A percentile compares a stretch with the other conserved stretches of the same genome.
Evolutionary conservation across 2,888 invertebrate genomes (phyloP).

Genomic region (Drosophila borealis): DNA sequence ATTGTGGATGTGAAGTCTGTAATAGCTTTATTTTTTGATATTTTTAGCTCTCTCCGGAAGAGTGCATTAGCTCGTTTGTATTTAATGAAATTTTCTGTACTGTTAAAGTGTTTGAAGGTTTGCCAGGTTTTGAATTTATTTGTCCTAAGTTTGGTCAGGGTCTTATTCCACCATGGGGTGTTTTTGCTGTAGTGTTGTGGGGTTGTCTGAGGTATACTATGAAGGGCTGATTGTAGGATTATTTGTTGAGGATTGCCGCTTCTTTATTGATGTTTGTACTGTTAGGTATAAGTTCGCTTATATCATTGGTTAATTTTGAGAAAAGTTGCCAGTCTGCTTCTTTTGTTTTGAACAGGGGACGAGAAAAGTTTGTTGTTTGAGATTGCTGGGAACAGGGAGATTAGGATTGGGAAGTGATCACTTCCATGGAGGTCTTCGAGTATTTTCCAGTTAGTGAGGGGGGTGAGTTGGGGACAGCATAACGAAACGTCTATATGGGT

Average conservation of each 20-base stretch:
- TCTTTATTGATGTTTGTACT: not conserved
- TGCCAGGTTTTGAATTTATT: slow-evolving; percentile 15
- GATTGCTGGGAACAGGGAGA: slow-evolving; percentile 10
- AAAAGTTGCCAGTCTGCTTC: slow-evolving; percentile 8
- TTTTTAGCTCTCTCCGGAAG: not conserved
- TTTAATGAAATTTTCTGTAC: slow-evolving; percentile 10
- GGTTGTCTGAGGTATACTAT: slow-evolving; percentile 22
- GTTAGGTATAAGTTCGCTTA: not conserved
- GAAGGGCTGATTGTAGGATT: slow-evolving; percentile 15
- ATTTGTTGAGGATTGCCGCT: slow-evolving; percentile 9
- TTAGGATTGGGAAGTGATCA: slow-evolving; percentile 26
- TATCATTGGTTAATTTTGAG: not conserved
- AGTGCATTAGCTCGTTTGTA: slow-evolving; percentile 18
- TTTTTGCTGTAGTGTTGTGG: slow-evolving; percentile 6
- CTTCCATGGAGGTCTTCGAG: slow-evolving; percentile 26
- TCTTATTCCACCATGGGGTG: too few species aligned
- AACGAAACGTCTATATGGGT: slow-evolving; percentile 6
- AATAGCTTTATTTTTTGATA: not conserved
- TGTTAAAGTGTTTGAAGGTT: slow-evolving; percentile 12
- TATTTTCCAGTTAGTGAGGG: slow-evolving; percentile 7
- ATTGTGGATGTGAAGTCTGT: slow-evolving; percentile 1
- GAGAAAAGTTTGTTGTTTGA: not conserved
- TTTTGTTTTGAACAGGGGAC: slow-evolving; percentile 20
- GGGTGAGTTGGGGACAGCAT: slow-evolving; percentile 5
- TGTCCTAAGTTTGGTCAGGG: not conserved